Percentiles rank a stretch among this genome's conserved stretches.
Conservation (phyloP, 2,113 vertebrate species). For the Alosa alosa region DNA sequence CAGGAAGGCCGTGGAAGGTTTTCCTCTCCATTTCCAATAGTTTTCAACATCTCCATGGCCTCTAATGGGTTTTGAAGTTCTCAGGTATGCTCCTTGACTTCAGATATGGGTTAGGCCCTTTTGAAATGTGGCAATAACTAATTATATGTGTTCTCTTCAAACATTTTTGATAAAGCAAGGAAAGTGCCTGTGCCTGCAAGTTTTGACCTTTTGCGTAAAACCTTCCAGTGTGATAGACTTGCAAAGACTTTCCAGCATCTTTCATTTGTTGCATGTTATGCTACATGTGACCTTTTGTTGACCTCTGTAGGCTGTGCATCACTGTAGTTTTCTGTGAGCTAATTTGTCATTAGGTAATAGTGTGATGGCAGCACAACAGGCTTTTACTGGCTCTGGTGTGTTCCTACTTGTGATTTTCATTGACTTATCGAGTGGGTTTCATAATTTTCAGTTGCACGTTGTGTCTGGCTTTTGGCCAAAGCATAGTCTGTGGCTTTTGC, state of each 20-base stretch:
- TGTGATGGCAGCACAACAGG: background rate
- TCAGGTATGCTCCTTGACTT: too few relatives aligned
- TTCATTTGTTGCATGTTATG: background rate
- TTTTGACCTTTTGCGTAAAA: background rate
- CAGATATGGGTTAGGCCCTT: too few relatives aligned
- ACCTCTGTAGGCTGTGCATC: background rate
- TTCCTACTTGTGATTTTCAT: conserved; percentile 11
- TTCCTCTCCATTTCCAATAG: too few relatives aligned
- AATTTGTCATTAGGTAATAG: conserved; percentile 12
- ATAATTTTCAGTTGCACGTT: conserved; percentile 37
- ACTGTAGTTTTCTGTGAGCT: background rate
- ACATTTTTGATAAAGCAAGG: too few relatives aligned
- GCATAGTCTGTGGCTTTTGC: background rate
- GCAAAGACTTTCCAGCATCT: background rate
- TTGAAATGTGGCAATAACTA: too few relatives aligned
- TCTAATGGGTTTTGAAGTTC: too few relatives aligned
- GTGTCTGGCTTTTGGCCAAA: conserved; percentile 34
- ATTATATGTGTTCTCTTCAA: too few relatives aligned
- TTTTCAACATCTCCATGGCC: too few relatives aligned
- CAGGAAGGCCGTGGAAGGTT: too few relatives aligned
- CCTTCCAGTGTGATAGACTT: background rate
- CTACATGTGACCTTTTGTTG: background rate
- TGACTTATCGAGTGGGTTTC: conserved; percentile 44
- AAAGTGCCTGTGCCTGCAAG: too few relatives aligned
- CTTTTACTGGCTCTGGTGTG: background rate